A percentile compares a stretch with the other conserved stretches of the same genome.
phyloP scores from a whole-genome alignment of 2,797 vertebrate genomes.

The Gobio occitaniae region DNA sequence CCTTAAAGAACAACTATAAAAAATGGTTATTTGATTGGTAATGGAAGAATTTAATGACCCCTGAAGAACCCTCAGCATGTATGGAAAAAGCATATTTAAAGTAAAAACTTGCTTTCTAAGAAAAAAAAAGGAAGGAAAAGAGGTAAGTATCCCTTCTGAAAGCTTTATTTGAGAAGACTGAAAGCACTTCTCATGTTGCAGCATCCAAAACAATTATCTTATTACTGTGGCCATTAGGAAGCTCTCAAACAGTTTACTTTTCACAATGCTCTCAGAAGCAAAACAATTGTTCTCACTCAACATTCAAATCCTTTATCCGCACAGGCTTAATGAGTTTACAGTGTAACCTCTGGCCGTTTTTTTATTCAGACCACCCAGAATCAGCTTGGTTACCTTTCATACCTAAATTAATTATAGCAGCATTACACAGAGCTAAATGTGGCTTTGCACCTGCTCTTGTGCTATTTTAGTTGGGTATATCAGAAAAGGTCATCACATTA shows the following conservation, averaged over 20 bases:
- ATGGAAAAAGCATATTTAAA: background rate
- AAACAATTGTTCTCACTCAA: constrained; percentile 35
- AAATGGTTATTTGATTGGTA: background rate
- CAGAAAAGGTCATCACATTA: constrained; percentile 41
- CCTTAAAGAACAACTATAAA: background rate
- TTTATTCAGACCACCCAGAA: constrained; percentile 33
- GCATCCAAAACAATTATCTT: constrained; percentile 45
- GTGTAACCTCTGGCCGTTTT: constrained; percentile 40
- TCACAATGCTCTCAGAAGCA: constrained; percentile 41
- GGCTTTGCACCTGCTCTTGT: constrained; percentile 64
- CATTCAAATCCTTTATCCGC: constrained; percentile 36
- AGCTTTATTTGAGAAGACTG: constrained; percentile 53
- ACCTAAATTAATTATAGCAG: constrained; percentile 58
- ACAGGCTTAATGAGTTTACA: constrained; percentile 39
- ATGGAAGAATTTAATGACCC: background rate
- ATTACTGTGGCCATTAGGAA: constrained; percentile 33
- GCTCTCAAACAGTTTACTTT: constrained; percentile 52
- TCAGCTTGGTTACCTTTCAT: constrained; percentile 55
- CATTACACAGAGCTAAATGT: constrained; percentile 59
- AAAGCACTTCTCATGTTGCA: constrained; percentile 45
- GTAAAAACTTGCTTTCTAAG: background rate
- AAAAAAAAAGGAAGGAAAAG: constrained; percentile 19
- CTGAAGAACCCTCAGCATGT: background rate
- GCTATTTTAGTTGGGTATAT: constrained; percentile 35
- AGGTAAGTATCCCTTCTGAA: constrained; percentile 16